Evolutionary conservation across 2,113 vertebrate species (phyloP).

Genomic region (Conger conger): DNA sequence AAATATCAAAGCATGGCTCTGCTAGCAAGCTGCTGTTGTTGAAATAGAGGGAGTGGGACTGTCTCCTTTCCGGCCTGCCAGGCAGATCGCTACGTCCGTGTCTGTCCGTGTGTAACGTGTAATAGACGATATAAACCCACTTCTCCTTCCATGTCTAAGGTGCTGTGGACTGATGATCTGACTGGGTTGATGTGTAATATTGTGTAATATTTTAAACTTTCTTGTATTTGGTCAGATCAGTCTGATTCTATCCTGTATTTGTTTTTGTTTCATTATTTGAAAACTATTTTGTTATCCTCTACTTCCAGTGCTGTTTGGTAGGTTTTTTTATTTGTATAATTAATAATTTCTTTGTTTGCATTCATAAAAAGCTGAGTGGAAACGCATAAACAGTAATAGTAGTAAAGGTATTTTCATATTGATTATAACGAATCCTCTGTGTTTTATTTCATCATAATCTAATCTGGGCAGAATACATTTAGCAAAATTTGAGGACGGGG

Average conservation of each 20-base stretch:
- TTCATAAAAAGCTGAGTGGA: slow-evolving; percentile 59
- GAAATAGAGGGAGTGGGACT: not conserved
- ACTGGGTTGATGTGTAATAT: slow-evolving; percentile 63
- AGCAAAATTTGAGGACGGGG: no score
- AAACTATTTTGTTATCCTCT: slow-evolving; percentile 53
- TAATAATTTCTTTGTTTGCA: slow-evolving; percentile 49
- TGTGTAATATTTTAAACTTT: slow-evolving; percentile 73
- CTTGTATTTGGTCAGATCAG: slow-evolving; percentile 61
- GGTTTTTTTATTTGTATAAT: slow-evolving; percentile 37
- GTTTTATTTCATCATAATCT: slow-evolving; percentile 39
- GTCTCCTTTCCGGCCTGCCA: slow-evolving; percentile 20
- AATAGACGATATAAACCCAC: slow-evolving; percentile 26
- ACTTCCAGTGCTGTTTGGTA: slow-evolving; percentile 54
- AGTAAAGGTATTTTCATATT: slow-evolving; percentile 75
- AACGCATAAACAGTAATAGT: slow-evolving; percentile 60
- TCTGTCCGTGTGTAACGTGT: slow-evolving; percentile 29
- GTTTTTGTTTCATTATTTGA: slow-evolving; percentile 42
- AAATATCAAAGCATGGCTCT: slow-evolving; percentile 21
- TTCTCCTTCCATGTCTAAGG: slow-evolving; percentile 60
- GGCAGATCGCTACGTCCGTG: slow-evolving; percentile 20
- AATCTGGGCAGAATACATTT: not conserved
- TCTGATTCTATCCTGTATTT: slow-evolving; percentile 58
- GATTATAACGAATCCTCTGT: slow-evolving; percentile 51
- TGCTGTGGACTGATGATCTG: slow-evolving; percentile 47
- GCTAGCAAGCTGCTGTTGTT: slow-evolving; percentile 20